Conservation (phyloP, 1,140 invertebrate genomes). For the Ephestia elutella region DNA sequence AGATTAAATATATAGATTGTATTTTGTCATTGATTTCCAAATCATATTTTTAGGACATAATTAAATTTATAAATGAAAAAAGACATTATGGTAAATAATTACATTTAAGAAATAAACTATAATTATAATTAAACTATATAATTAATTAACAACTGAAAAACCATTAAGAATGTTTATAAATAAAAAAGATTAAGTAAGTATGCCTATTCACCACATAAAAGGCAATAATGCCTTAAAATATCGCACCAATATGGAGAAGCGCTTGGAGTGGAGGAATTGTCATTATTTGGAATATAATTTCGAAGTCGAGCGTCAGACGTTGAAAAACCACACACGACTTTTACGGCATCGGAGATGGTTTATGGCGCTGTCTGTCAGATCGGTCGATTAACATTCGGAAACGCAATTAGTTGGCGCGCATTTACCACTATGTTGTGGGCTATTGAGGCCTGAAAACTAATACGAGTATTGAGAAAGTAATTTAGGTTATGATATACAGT, state of each 20-base stretch:
- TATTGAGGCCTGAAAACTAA: neutral
- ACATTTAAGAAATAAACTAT: too few relatives aligned
- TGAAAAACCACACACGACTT: constrained; percentile 65
- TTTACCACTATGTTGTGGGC: constrained; percentile 8
- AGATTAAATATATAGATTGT: too few relatives aligned
- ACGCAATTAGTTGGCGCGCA: constrained; percentile 44
- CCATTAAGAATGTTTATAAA: too few relatives aligned
- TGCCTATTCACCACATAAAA: too few relatives aligned
- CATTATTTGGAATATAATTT: constrained; percentile 58
- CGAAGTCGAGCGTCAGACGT: constrained; percentile 42
- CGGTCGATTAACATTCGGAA: constrained; percentile 50
- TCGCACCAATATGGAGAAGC: constrained; percentile 16
- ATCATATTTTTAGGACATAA: too few relatives aligned
- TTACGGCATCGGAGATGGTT: constrained; percentile 60
- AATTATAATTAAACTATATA: too few relatives aligned
- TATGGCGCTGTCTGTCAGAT: constrained; percentile 47
- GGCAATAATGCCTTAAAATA: neutral
- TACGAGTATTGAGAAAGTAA: neutral
- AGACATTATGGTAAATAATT: too few relatives aligned
- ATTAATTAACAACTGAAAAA: too few relatives aligned
- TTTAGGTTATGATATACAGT: neutral
- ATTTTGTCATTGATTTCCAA: too few relatives aligned
- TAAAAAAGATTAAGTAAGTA: too few relatives aligned
- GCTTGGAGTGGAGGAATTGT: constrained; percentile 35
- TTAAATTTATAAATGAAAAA: too few relatives aligned